Evolutionary conservation across 1,140 invertebrate species (phyloP), one percentile per base, ranked within the genome.

Genomic region (Rhopalosiphum maidis): DNA sequence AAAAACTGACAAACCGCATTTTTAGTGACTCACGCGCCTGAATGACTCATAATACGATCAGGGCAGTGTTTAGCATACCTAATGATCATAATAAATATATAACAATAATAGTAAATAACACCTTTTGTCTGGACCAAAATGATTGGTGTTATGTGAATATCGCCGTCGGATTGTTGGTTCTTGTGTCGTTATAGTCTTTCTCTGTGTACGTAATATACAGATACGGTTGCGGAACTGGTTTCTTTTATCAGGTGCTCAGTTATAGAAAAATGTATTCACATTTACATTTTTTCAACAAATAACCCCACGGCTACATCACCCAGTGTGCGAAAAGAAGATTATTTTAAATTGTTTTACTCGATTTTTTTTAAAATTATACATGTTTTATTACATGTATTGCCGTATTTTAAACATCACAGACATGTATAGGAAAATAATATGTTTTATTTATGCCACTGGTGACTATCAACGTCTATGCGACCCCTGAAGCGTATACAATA

Each of bases 11-110:
- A 77, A 77, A 77, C 60, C 60, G 60, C 60, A 77, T 77, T 77
- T 51, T 77, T n/a, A 77, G 30, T 77, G 60, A 77, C 60, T 77
- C 60, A 77, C n/a, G 60, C 30, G 60, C 5, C 1, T n/a, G 15
- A 77, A 77, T 77, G 60, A 77, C 60, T 77, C 60, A 77, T 77
- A 77, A 77, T 77, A n/a, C 15, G 60, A n/a, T n/a, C 60, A n/a
- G 15, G 15, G 60, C 30, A 77, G 60, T 77, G 60, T n/a, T 77
- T n/a, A 77, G 60, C 60, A 77, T 77, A n/a, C 60, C 30, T 77
- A 77, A 77, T 77, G 30, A 30, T n/a, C 25, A 25, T 60, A 60
- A 60, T 60, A 60, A 11, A 60, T 30, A 30, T 60, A 60, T 54
- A 60, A 60, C 55, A 60, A 77, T 4, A 77, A 77, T n/a, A 77